phyloP scores from a whole-genome alignment of 2,888 invertebrate genomes.

The Aricia artaxerxes region DNA sequence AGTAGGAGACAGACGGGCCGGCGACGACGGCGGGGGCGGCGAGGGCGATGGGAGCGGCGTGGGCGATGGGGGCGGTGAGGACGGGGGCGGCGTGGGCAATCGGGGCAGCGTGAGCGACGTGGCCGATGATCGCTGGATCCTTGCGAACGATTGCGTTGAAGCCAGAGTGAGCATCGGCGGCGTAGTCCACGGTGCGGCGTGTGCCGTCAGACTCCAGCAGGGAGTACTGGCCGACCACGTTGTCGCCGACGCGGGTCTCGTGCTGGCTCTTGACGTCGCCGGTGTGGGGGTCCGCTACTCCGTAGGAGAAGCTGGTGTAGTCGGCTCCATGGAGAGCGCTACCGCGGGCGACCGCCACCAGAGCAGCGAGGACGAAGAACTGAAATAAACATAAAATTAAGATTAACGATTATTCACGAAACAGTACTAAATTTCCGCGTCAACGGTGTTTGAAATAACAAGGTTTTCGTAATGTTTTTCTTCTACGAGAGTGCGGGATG shows the following conservation, averaged over 20 bases:
- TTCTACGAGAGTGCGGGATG: not conserved
- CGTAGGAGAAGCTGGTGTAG: slow-evolving; percentile 73
- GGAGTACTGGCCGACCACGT: slow-evolving; percentile 78
- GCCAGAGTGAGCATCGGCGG: slow-evolving; percentile 76
- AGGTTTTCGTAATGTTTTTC: not conserved
- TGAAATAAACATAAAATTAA: slow-evolving; percentile 52
- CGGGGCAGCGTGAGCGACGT: slow-evolving; percentile 50
- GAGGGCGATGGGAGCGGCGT: slow-evolving; percentile 50
- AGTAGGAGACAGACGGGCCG: slow-evolving; percentile 42
- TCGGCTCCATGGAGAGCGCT: slow-evolving; percentile 65
- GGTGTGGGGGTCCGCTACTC: slow-evolving; percentile 72
- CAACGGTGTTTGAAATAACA: not conserved
- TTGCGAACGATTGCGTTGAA: slow-evolving; percentile 80
- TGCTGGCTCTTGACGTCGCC: slow-evolving; percentile 79
- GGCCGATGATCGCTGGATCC: slow-evolving; percentile 61
- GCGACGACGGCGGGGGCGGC: slow-evolving; percentile 42
- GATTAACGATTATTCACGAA: not conserved
- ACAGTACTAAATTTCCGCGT: not conserved
- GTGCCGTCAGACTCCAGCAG: slow-evolving; percentile 82
- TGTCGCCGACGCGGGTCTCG: slow-evolving; percentile 82
- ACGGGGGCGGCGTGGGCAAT: slow-evolving; percentile 44
- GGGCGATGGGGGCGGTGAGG: slow-evolving; percentile 44
- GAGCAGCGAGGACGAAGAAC: slow-evolving; percentile 68
- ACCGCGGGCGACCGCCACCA: slow-evolving; percentile 68
- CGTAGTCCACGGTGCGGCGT: slow-evolving; percentile 82